Conservation (phyloP, 2,888 invertebrate genomes). For the Meiosimyza platycephala region DNA sequence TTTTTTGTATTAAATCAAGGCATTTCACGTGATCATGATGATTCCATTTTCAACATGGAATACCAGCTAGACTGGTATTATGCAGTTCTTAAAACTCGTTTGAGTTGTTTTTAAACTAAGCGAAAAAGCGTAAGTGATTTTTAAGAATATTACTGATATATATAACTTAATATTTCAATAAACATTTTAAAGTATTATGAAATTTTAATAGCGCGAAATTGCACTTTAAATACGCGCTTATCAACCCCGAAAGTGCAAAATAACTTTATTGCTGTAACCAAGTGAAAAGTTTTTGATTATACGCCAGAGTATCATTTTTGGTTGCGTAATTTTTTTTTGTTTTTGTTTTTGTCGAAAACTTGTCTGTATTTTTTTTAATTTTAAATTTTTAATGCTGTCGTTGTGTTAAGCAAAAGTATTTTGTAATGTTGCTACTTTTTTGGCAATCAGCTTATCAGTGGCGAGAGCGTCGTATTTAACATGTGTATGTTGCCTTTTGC, state of each 20-base stretch:
- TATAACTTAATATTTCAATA: no score
- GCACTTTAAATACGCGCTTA: background rate
- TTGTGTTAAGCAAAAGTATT: background rate
- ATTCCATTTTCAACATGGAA: no score
- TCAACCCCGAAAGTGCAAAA: background rate
- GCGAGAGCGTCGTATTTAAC: background rate
- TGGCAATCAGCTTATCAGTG: slow-evolving; percentile 15
- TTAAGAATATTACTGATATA: no score
- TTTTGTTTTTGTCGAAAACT: background rate
- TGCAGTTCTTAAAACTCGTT: no score
- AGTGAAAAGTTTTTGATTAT: background rate
- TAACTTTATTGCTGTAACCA: background rate
- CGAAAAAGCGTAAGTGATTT: no score
- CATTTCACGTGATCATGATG: no score
- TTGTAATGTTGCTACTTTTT: slow-evolving; percentile 1
- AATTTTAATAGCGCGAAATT: background rate
- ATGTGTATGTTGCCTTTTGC: background rate
- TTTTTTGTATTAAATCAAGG: no score
- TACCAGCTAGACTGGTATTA: no score
- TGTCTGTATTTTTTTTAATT: background rate
- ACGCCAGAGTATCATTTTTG: slow-evolving; percentile 20
- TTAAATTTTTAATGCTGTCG: slow-evolving; percentile 7
- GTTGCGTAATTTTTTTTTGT: no score
- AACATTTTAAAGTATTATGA: no score
- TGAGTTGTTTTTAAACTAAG: no score